Evolutionary conservation across 2,888 invertebrate genomes (phyloP), one percentile per base, ranked within the genome.

Genomic region (Orthosia cruda): DNA sequence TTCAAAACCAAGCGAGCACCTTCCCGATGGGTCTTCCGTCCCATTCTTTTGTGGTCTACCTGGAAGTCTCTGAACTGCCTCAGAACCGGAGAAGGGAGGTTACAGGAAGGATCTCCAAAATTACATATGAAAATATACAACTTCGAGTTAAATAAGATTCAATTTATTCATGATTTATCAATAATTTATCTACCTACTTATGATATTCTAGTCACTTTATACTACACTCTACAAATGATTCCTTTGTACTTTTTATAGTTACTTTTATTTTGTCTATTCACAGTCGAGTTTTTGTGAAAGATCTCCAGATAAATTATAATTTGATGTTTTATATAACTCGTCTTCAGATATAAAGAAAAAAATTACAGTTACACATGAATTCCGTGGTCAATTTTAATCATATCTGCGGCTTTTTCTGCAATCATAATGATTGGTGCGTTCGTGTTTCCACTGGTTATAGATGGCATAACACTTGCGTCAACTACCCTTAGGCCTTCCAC

Each of bases 351-450:
- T 9, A 1, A 0, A 40, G 3, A 9, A 40, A 1, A 40, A 9
- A 40, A 9, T 40, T 40, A 40, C 40, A 40, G 16, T 20, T 20
- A 45, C 18, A 81, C 52, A 54, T 11, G 18, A 62, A 80, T 57
- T 47, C 97, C 7, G 97, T 97, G 58, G 97, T 98, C 98, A 89
- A 97, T 97, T 91, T 98, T 98, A 83, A 99, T 98, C 97, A 99
- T 97, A 89, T 98, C 98, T 0, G 98, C 97, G 0, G 97, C 98
- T 89, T 98, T 98, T 90, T 99, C 98, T 0, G 98, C 98, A 54
- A 99, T 98, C 98, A 98, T 98, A 59, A 98, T 97, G 0, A 97
- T 97, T 0, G 98, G 98, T 0, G 98, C 98, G 88, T 98, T 98
- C 0, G 98, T 98, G 89, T 99, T 98, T 0, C 98, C 98, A 49